These are phyloP conservation scores for Setophaga kirtlandii DNA, from an alignment of 2,113 vertebrate genomes.

Conservation along the genomic window DNA sequence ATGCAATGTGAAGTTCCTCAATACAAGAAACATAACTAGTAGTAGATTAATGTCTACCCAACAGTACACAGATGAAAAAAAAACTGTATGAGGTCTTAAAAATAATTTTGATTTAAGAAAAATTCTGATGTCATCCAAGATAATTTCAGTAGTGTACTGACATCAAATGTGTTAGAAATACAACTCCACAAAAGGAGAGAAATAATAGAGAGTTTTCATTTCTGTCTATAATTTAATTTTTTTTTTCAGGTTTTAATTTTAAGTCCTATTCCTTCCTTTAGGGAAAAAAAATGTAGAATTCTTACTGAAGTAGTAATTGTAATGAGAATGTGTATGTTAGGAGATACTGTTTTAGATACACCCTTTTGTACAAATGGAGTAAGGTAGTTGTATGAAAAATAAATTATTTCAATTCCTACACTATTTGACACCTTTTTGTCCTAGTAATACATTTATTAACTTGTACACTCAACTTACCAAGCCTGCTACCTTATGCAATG, in stretches of 20 bases:
- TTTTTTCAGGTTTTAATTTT: not conserved
- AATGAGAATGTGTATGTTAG: not conserved
- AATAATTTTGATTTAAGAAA: not conserved
- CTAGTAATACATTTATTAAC: not conserved
- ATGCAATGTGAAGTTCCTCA: not conserved
- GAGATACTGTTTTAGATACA: not conserved
- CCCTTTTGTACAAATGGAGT: not conserved
- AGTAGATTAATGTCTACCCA: not conserved
- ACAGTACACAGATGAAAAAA: not conserved
- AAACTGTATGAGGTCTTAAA: not conserved
- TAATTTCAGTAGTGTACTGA: not conserved
- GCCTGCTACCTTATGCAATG: not conserved
- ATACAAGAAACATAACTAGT: not conserved
- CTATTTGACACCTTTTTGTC: not conserved
- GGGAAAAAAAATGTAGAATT: not conserved
- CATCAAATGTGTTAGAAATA: not conserved
- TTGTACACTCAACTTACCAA: not conserved
- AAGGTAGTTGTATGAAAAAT: not conserved
- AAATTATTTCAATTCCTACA: not conserved
- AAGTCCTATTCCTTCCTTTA: not conserved
- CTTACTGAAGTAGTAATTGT: not conserved
- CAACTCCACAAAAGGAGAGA: not conserved
- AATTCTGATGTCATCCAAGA: not conserved
- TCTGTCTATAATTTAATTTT: not conserved
- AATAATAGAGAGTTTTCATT: not conserved